Base-by-base conservation (phyloP, 2,888 invertebrate genomes). In the Lithophane leautieri region DNA sequence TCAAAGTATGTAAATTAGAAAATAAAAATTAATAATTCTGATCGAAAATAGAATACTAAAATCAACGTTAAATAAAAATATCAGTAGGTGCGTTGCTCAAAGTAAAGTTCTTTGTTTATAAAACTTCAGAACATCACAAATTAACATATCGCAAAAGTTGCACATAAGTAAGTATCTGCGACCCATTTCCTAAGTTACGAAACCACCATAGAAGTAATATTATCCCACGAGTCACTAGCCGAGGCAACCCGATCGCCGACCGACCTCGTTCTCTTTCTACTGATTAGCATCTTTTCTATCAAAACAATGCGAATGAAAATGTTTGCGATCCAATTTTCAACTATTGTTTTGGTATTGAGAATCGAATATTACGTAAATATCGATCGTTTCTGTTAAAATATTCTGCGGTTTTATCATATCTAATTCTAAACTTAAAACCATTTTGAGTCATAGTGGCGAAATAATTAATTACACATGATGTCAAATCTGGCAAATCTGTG, bases 201-300 rank as follows among this genome's bases (percentile, higher is more conserved):
- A 89, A 93, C 70, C 76, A 79, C 87, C 84, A 88, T 89, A 88
- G 79, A 88, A 84, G 86, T 82, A 78, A 89, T 89, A 88, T 80
- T 90, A 91, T 91, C 91, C 91, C 91, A 90, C 90, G 90, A 91
- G 86, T 87, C 78, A 76, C 42, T 77, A 82, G 84, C 78, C 84
- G 78, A 81, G 76, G 81, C 80, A 88, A 88, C 88, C 89, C 90
- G 88, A 91, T 90, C 89, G 86, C 78, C 65, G 73, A 54, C 68
- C 89, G 89, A 88, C 91, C 92, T 90, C 90, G 89, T 89, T 89
- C 86, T 86, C 85, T 87, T 90, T 89, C 85, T 69, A 83, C 82
- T 90, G 90, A 92, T 92, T 92, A 92, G 85, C 90, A 90, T 91
- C 89, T 82, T 89, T 89, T 87, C 88, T 86, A 82, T 77, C 76